phyloP scores from a whole-genome alignment of 2,888 invertebrate genomes.

The Patella depressa region DNA sequence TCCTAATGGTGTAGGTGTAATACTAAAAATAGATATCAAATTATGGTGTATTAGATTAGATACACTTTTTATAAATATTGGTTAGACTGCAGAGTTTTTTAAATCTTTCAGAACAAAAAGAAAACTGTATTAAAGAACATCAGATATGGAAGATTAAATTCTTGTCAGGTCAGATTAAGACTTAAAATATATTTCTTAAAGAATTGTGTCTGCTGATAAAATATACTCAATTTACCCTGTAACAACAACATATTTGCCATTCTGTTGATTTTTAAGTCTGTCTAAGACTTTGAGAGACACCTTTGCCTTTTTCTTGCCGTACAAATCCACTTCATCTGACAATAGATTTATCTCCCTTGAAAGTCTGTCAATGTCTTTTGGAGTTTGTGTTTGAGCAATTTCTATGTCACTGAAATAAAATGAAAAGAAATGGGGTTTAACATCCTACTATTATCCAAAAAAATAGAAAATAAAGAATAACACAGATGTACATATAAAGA shows the following conservation, averaged over 20 bases:
- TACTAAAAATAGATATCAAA: conserved; percentile 74
- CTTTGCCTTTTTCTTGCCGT: conserved; percentile 96
- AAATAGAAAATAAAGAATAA: neutral
- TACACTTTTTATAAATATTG: too few relatives aligned
- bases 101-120: neutral
- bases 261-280: conserved; percentile 78
- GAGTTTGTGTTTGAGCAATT: conserved; percentile 89
- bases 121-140: neutral
- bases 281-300: conserved; percentile 85
- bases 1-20: conserved; percentile 98
- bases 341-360: conserved; percentile 88
- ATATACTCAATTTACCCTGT: conserved; percentile 80
- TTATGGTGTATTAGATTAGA: too few relatives aligned
- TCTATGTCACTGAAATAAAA: conserved; percentile 79
- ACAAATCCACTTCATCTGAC: conserved; percentile 86
- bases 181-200: too few relatives aligned
- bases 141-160: too few relatives aligned
- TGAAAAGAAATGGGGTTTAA: neutral
- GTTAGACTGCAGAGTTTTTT: too few relatives aligned
- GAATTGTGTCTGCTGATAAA: too few relatives aligned
- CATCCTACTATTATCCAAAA: too few relatives aligned
- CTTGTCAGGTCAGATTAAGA: too few relatives aligned
- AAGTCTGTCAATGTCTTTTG: conserved; percentile 84
- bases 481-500: neutral
- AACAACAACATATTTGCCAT: conserved; percentile 95